phyloP scores from a whole-genome alignment of 2,113 vertebrate species.

The Edolisoma coerulescens region DNA sequence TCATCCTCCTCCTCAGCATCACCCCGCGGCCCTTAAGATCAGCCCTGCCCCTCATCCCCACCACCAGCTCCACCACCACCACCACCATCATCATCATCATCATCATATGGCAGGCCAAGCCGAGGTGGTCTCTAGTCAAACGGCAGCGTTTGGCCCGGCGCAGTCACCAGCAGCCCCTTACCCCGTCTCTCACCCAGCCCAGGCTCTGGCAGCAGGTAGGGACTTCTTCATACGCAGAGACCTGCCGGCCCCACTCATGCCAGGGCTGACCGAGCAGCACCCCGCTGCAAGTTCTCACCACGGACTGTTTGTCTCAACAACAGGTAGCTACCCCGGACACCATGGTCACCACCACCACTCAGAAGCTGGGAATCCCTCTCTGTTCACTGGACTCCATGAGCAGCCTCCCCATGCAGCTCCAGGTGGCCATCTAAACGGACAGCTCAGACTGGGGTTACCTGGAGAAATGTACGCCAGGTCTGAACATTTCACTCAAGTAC shows the following conservation, averaged over 20 bases:
- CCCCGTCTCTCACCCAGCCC: conserved; percentile 78
- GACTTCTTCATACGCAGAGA: conserved; percentile 86
- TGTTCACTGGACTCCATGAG: conserved; percentile 92
- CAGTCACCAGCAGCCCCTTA: conserved; percentile 78
- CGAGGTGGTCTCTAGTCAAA: conserved; percentile 87
- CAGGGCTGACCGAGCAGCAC: conserved; percentile 82
- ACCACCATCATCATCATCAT: conserved; percentile 74
- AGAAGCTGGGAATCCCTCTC: conserved; percentile 85
- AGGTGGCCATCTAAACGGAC: conserved; percentile 93
- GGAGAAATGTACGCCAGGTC: conserved; percentile 97
- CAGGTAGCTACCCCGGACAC: conserved; percentile 99
- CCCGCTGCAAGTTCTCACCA: conserved; percentile 87
- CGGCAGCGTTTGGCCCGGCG: conserved; percentile 84
- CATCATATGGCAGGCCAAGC: conserved; percentile 85
- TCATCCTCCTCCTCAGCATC: conserved; percentile 79
- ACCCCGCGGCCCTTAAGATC: conserved; percentile 89
- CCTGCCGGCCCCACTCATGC: conserved; percentile 86
- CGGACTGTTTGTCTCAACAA: conserved; percentile 98
- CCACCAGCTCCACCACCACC: conserved; percentile 78
- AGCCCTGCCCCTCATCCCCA: conserved; percentile 94
- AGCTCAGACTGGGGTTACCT: conserved; percentile 96
- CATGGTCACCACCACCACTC: conserved; percentile 88
- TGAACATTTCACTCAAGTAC: conserved; percentile 90
- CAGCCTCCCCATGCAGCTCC: conserved; percentile 88
- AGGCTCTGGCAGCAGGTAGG: conserved; percentile 87